Evolutionary conservation across 1,140 invertebrate genomes (phyloP), one percentile per base, ranked within the genome.

Genomic region (Leucophenga varia): DNA sequence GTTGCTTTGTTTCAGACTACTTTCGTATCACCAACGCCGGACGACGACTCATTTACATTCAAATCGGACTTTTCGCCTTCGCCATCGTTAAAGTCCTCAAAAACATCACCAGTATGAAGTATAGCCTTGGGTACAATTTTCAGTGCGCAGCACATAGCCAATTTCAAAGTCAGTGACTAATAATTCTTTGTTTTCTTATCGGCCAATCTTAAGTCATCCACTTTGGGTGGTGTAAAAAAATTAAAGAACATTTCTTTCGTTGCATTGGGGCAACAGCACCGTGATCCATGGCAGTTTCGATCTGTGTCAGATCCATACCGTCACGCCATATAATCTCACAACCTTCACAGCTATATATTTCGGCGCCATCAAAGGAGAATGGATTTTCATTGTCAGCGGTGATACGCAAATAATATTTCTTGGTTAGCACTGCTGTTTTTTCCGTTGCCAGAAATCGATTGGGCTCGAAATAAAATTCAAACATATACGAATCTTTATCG

Each of bases 391-490:
- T 84, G 49, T 96, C 92, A 12, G 91, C 87, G 43, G 83, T 83
- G 77, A 90, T 93, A 71, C 90, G 91, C 87, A 98, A 90, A 44
- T 88, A 81, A 75, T 98, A 98, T 67, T 90, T 84, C 79, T 98
- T 98, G 20, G 90, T 95, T 50, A 98, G 81, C 20, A 95, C 81
- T 3, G 83, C 80, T n/a, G n/a, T n/a, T n/a, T n/a, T n/a, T n/a
- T n/a, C n/a, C 78, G 98, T 94, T 18, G 88, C 86, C 76, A 98
- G 98, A 78, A 87, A 96, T 61, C 95, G 91, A 77, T 98, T 98
- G 39, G 88, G 80, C n/a, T 83, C 82, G 76, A 98, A 98, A 72
- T 93, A 81, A 79, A 98, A 98, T 75, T 94, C 86, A 49, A 98
- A 75, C 12, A 37, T 53, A 18, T 38, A 53, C 18, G 51, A 53